A percentile compares a stretch with the other conserved stretches of the same genome.
phyloP scores from a whole-genome alignment of 2,113 vertebrate genomes.

The Nettapus auritus region DNA sequence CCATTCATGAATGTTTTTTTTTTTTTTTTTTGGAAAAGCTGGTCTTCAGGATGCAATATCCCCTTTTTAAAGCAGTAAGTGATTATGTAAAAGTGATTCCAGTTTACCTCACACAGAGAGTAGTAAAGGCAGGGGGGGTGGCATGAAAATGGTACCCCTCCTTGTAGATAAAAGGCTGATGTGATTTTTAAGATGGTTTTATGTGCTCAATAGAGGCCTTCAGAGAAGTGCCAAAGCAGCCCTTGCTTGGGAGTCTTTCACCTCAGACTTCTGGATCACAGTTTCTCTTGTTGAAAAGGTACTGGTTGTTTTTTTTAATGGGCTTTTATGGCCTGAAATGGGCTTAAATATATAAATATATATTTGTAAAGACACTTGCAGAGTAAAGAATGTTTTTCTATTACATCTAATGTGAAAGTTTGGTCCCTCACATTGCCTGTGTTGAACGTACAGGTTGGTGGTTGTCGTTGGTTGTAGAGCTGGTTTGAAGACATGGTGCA shows the following conservation, averaged over 20 bases:
- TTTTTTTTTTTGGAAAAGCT: constrained; percentile 65
- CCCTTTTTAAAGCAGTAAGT: constrained; percentile 45
- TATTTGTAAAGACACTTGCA: constrained; percentile 79
- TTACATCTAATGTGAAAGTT: constrained; percentile 55
- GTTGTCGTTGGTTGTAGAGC: neutral
- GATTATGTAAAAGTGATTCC: constrained; percentile 58
- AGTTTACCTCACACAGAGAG: constrained; percentile 63
- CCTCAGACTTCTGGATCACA: constrained; percentile 40
- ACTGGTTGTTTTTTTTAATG: constrained; percentile 69
- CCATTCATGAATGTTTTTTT: constrained; percentile 31
- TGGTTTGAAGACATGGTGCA: neutral
- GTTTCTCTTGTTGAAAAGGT: constrained; percentile 69
- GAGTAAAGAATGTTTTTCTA: constrained; percentile 81
- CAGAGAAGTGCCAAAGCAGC: constrained; percentile 58
- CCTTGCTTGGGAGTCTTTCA: constrained; percentile 49
- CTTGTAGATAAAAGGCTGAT: constrained; percentile 14
- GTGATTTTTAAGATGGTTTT: constrained; percentile 25
- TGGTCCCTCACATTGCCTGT: constrained; percentile 29
- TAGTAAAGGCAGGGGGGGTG: neutral
- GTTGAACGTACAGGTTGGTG: neutral
- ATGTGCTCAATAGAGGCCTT: constrained; percentile 65
- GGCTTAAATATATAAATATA: constrained; percentile 78
- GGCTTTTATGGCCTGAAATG: constrained; percentile 69
- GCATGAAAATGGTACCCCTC: neutral
- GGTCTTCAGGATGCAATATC: constrained; percentile 62